phyloP scores from a whole-genome alignment of 64 coral and sea anemone species.

The Astreopora myriophthalma region DNA sequence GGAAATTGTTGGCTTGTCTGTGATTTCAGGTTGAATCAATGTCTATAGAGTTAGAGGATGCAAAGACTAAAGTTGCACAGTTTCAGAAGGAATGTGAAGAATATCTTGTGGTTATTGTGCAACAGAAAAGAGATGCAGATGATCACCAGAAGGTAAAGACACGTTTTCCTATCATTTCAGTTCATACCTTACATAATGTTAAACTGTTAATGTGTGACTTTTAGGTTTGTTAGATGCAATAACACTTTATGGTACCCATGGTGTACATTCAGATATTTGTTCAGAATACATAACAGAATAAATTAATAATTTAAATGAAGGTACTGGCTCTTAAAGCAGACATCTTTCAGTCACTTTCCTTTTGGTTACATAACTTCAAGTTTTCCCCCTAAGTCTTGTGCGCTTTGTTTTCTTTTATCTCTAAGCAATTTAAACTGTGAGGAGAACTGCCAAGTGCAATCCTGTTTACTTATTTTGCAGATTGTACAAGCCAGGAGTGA shows the following conservation, averaged over 20 bases:
- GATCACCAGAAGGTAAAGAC: constrained; percentile 94
- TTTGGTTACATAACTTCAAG: too few species aligned
- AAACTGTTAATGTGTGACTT: too few species aligned
- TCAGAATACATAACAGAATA: too few species aligned
- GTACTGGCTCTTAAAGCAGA: too few species aligned
- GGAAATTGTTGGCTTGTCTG: neutral
- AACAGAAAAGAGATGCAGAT: constrained; percentile 98
- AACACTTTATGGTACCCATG: too few species aligned
- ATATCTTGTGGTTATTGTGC: constrained; percentile 95
- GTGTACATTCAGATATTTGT: too few species aligned
- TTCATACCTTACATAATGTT: neutral
- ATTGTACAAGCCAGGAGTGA: constrained; percentile 97
- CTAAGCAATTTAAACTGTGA: neutral
- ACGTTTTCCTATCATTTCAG: neutral
- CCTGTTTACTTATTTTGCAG: neutral
- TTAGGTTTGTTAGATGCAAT: too few species aligned
- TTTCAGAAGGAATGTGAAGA: constrained; percentile 99
- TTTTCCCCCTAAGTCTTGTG: too few species aligned
- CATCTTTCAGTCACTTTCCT: too few species aligned
- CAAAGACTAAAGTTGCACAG: constrained; percentile 92
- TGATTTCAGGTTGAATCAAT: constrained; percentile 88
- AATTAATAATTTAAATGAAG: too few species aligned
- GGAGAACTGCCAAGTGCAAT: neutral
- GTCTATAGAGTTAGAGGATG: constrained; percentile 98
- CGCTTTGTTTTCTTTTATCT: neutral